Evolutionary conservation across 35 echinoderm and acorn worm species (phyloP).

Genomic region (Ptychodera flava): DNA sequence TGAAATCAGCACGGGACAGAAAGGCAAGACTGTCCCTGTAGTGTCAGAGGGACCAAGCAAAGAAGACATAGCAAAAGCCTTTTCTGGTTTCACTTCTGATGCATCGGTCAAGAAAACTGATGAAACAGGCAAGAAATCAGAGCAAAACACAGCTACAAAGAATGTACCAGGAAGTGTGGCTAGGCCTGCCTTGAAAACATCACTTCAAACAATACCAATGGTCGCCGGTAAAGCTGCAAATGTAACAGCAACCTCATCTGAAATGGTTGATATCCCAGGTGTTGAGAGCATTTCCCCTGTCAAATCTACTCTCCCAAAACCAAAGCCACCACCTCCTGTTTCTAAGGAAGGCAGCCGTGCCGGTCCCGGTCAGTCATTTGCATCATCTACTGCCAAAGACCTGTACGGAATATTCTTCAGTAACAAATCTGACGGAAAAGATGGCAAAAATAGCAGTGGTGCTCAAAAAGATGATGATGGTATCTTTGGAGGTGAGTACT

Average conservation of each 20-base stretch:
- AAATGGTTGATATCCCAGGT: not conserved
- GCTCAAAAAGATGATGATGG: not conserved
- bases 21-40: not conserved
- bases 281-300: not conserved
- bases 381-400: not conserved
- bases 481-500: not conserved
- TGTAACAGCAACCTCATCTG: not conserved
- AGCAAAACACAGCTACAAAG: not conserved
- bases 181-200: not conserved
- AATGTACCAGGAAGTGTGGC: not conserved
- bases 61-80: not conserved
- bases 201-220: not conserved
- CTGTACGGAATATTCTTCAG: not conserved
- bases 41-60: not conserved
- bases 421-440: not conserved
- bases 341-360: not conserved
- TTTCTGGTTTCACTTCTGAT: no score
- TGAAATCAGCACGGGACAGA: not conserved
- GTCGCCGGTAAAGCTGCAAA: not conserved
- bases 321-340: not conserved
- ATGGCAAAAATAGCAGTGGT: not conserved
- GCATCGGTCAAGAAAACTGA: no score
- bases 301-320: not conserved
- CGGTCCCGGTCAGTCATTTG: not conserved
- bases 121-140: not conserved